A percentile compares a stretch with the other conserved stretches of the same genome.
Conservation (phyloP, 2,113 vertebrate species). For the Microcebus ravelobensis region DNA sequence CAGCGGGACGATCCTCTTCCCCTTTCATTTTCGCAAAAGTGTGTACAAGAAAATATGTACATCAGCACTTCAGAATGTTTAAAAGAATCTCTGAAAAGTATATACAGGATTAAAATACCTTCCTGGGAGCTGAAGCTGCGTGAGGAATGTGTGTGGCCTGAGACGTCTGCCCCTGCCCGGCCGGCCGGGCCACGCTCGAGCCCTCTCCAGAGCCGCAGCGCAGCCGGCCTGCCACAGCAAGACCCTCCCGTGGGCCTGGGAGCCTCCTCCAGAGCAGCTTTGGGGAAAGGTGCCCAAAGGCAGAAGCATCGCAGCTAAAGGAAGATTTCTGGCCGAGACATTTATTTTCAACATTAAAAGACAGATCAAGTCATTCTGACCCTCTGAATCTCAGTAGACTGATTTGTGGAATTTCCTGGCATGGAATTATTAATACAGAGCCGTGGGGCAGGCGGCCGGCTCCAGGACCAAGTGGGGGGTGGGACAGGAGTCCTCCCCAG, state of each 20-base stretch:
- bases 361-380: not conserved
- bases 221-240: not conserved
- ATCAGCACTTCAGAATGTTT: conserved; percentile 75
- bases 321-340: conserved; percentile 30
- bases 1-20: conserved; percentile 12
- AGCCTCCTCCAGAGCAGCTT: not conserved
- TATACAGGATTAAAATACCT: conserved; percentile 37
- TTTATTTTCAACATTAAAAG: conserved; percentile 14
- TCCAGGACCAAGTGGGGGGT: not conserved
- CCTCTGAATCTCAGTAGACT: not conserved
- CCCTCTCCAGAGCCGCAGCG: not conserved
- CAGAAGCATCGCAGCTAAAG: not conserved
- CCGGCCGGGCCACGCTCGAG: too few species aligned
- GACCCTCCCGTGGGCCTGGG: not conserved
- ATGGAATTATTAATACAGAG: not conserved
- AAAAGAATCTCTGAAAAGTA: conserved; percentile 77
- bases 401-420: not conserved
- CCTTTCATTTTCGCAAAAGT: conserved; percentile 70
- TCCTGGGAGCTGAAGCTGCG: conserved; percentile 70
- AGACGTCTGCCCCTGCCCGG: not conserved
- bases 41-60: conserved; percentile 77
- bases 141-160: conserved; percentile 73
- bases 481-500: not conserved
- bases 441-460: accelerated
- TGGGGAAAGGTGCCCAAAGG: not conserved